Evolutionary conservation across 2,113 vertebrate species (phyloP).

Genomic region (Centrocercus urophasianus): DNA sequence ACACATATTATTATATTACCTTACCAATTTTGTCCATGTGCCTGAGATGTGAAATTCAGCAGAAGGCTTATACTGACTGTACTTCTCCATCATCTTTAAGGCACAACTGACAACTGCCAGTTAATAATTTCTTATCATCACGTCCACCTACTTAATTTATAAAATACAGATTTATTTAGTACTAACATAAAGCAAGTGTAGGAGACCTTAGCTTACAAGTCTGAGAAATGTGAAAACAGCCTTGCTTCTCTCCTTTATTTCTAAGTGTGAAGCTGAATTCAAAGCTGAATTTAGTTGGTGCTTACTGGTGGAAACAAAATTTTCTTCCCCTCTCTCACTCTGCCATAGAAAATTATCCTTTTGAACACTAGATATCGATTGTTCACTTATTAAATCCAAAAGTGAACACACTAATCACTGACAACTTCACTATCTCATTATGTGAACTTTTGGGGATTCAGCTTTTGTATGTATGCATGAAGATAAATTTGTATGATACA

Average conservation of each 20-base stretch:
- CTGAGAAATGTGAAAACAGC: slow-evolving; percentile 22
- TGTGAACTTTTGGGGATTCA: neutral
- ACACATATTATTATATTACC: slow-evolving; percentile 22
- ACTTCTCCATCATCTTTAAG: slow-evolving; percentile 28
- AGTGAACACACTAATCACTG: neutral
- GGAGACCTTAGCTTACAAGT: slow-evolving; percentile 48
- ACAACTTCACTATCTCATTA: neutral
- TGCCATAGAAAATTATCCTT: neutral
- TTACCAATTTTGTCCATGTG: slow-evolving; percentile 41
- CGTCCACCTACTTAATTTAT: slow-evolving; percentile 62
- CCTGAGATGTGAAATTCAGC: slow-evolving; percentile 50
- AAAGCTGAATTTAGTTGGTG: slow-evolving; percentile 15
- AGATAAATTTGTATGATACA: neutral
- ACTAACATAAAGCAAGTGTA: slow-evolving; percentile 42
- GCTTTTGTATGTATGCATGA: neutral
- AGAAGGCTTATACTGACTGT: slow-evolving; percentile 15
- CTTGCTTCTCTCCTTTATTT: neutral
- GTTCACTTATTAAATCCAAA: neutral
- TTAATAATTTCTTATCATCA: slow-evolving; percentile 54
- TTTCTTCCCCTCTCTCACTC: neutral
- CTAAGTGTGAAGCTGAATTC: neutral
- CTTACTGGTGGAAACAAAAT: neutral
- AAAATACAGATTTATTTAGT: slow-evolving; percentile 53
- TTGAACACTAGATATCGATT: neutral
- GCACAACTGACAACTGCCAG: slow-evolving; percentile 44